Evolutionary conservation across 2,113 vertebrate genomes (phyloP).

Genomic region (Tachycineta bicolor): DNA sequence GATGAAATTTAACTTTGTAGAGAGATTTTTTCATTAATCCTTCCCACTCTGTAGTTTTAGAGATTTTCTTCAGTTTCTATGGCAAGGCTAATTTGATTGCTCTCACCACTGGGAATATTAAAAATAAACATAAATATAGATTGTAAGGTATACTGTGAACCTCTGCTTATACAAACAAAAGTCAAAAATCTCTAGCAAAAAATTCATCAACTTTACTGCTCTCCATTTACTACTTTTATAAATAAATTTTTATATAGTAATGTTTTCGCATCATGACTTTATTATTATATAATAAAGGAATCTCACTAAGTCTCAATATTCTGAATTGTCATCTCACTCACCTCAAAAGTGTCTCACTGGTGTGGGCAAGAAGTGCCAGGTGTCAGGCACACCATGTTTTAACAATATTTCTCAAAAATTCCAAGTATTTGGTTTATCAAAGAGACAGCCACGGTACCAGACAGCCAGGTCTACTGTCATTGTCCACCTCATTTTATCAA

Average conservation of each 20-base stretch:
- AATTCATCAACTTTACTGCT: neutral
- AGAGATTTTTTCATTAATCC: neutral
- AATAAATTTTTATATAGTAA: neutral
- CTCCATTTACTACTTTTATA: neutral
- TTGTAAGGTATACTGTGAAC: neutral
- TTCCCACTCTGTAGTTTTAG: neutral
- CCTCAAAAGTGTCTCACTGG: neutral
- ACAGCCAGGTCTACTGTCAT: neutral
- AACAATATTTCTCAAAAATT: neutral
- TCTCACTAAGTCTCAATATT: neutral
- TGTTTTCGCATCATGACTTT: neutral
- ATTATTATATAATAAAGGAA: neutral
- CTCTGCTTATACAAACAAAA: neutral
- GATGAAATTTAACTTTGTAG: neutral
- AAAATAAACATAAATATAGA: neutral
- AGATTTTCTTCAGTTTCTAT: neutral
- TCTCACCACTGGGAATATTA: neutral
- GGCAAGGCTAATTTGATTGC: neutral
- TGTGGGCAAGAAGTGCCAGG: neutral
- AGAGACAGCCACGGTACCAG: neutral
- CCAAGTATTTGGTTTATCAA: neutral
- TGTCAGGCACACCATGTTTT: neutral
- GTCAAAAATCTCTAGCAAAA: neutral
- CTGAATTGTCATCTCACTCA: neutral
- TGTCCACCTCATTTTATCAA: neutral